These are phyloP conservation scores for Molossus alvarezi DNA, from an alignment of 2,797 vertebrate genomes.

Conservation along the genomic window DNA sequence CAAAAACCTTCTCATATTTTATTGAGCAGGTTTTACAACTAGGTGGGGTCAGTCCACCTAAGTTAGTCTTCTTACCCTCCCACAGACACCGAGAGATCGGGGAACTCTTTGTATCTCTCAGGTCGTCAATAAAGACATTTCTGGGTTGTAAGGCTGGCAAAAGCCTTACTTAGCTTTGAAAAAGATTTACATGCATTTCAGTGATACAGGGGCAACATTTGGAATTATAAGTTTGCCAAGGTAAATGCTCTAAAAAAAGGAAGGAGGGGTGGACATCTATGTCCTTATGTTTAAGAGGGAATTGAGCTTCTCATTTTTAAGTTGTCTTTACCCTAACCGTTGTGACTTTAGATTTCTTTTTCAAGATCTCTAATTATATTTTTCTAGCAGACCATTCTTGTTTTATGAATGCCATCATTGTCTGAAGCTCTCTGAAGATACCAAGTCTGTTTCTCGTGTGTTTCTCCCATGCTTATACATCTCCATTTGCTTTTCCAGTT, in stretches of 20 bases:
- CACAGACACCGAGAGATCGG: not conserved
- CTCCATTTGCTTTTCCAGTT: constrained; percentile 40
- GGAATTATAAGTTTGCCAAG: constrained; percentile 12
- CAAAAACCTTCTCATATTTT: not conserved
- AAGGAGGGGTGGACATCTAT: not conserved
- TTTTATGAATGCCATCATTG: constrained; percentile 29
- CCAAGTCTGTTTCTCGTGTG: not conserved
- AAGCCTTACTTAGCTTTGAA: constrained; percentile 28
- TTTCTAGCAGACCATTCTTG: not conserved
- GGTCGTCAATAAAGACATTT: not conserved
- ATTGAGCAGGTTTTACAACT: not conserved
- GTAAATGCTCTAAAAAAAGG: constrained; percentile 26
- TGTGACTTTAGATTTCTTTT: constrained; percentile 25
- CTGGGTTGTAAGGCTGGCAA: not conserved
- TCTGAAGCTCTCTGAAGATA: constrained; percentile 18
- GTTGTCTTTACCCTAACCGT: constrained; percentile 53
- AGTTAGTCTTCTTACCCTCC: not conserved
- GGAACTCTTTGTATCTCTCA: not conserved
- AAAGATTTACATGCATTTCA: constrained; percentile 25
- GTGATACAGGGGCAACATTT: not conserved
- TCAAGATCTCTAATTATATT: constrained; percentile 2
- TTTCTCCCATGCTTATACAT: not conserved
- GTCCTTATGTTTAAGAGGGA: constrained; percentile 27
- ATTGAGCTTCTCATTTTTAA: constrained; percentile 36
- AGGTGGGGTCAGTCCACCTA: not conserved